These are phyloP conservation scores for Anhinga rufa DNA, from an alignment of 2,113 vertebrate species.

Conservation along the genomic window DNA sequence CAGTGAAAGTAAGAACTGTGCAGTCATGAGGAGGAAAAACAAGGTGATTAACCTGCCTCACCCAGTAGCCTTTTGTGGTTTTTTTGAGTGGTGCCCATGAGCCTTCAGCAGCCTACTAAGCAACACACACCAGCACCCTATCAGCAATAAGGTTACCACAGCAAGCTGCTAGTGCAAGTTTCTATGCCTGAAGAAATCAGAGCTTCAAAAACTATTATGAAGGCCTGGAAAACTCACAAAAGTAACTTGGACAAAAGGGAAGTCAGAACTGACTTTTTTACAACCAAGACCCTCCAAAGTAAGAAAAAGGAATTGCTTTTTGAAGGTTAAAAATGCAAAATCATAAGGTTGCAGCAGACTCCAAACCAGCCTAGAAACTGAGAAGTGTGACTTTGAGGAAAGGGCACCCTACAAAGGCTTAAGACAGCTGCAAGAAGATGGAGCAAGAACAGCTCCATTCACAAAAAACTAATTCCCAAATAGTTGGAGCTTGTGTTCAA, in stretches of 20 bases:
- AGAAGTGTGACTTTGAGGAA: neutral
- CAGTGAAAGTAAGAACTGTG: neutral
- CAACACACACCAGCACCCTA: neutral
- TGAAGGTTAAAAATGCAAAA: neutral
- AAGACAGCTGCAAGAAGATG: neutral
- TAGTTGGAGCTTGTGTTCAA: neutral
- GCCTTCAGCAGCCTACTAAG: neutral
- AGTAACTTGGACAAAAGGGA: neutral
- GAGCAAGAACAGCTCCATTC: neutral
- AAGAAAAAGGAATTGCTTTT: neutral
- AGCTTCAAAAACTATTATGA: neutral
- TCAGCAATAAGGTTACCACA: neutral
- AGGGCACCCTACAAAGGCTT: neutral
- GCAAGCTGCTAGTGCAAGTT: neutral
- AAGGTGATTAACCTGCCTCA: neutral
- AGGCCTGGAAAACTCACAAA: neutral
- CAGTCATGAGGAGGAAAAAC: neutral
- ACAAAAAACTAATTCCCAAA: neutral
- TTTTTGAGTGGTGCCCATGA: neutral
- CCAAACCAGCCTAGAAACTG: neutral
- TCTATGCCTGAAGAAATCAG: neutral
- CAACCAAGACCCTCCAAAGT: neutral
- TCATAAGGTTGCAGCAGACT: neutral
- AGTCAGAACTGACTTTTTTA: neutral
- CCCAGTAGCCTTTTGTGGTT: neutral